phyloP scores from a whole-genome alignment of 2,888 invertebrate species.

The Oxycera nigricornis region DNA sequence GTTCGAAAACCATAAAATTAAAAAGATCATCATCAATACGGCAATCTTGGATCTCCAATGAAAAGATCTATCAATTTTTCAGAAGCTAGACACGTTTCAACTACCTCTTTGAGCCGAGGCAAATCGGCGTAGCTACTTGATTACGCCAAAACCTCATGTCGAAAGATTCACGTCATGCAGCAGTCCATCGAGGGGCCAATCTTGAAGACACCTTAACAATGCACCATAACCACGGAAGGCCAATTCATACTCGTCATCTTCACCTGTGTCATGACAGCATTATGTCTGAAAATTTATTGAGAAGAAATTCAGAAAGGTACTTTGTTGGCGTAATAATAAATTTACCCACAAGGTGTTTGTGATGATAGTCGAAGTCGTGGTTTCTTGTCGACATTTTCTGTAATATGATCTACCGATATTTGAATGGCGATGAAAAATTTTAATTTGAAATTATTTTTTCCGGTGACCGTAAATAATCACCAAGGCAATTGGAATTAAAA shows the following conservation, averaged over 20 bases:
- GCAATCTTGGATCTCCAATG: not conserved
- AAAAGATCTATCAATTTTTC: conserved; percentile 34
- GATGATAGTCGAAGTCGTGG: not conserved
- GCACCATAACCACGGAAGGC: not conserved
- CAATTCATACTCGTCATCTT: conserved; percentile 39
- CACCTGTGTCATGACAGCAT: conserved; percentile 31
- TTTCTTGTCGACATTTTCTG: not conserved
- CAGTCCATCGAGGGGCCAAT: conserved; percentile 10
- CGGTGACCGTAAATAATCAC: conserved; percentile 33
- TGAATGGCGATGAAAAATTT: conserved; percentile 26
- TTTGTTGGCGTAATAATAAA: conserved; percentile 33
- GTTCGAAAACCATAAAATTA: conserved; percentile 28
- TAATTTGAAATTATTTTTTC: conserved; percentile 39
- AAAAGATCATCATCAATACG: conserved; percentile 29
- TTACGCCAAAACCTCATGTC: conserved; percentile 40
- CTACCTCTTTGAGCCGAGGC: conserved; percentile 10
- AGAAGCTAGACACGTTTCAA: conserved; percentile 20
- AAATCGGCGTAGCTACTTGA: conserved; percentile 45
- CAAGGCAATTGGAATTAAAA: conserved; percentile 17
- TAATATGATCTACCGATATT: conserved; percentile 36
- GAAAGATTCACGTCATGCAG: conserved; percentile 22
- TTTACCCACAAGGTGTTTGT: conserved; percentile 22
- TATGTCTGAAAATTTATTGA: not conserved
- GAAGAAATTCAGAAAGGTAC: conserved; percentile 19
- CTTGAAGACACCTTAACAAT: conserved; percentile 12